A percentile compares a stretch with the other conserved stretches of the same genome.
phyloP scores from a whole-genome alignment of 2,113 vertebrate species.

The Limanda limanda region DNA sequence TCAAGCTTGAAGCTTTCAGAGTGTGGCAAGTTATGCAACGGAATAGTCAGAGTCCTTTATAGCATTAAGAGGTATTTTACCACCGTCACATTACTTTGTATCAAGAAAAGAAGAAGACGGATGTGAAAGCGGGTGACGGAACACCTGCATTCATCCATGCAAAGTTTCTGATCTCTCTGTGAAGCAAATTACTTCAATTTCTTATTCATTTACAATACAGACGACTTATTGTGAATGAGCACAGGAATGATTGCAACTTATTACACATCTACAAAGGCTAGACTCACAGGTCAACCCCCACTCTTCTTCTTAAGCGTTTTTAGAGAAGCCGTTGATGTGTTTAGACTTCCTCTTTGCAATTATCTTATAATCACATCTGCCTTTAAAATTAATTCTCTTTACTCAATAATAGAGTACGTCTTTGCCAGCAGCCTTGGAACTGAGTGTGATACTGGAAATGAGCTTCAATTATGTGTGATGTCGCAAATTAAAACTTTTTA shows the following conservation, averaged over 20 bases:
- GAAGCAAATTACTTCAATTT: not conserved
- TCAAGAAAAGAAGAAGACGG: not conserved
- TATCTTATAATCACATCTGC: conserved; percentile 21
- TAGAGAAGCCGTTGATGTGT: conserved; percentile 39
- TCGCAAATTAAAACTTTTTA: not conserved
- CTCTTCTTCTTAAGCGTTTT: conserved; percentile 15
- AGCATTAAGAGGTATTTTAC: conserved; percentile 18
- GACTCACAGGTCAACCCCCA: not conserved
- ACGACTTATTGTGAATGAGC: not conserved
- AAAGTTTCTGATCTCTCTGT: not conserved
- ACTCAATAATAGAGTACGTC: conserved; percentile 18
- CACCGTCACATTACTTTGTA: not conserved
- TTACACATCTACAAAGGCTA: not conserved
- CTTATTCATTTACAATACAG: not conserved
- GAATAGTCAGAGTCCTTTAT: not conserved
- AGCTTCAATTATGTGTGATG: not conserved
- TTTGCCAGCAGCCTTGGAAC: conserved; percentile 25
- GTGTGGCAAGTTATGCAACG: conserved; percentile 1
- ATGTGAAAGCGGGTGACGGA: not conserved
- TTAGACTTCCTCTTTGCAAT: conserved; percentile 53
- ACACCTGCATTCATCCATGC: not conserved
- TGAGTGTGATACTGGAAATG: not conserved
- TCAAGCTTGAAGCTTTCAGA: conserved; percentile 17
- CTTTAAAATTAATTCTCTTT: conserved; percentile 12
- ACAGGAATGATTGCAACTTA: not conserved